Base-by-base conservation (phyloP, 2,888 invertebrate genomes). In the Epinotia nisella region DNA sequence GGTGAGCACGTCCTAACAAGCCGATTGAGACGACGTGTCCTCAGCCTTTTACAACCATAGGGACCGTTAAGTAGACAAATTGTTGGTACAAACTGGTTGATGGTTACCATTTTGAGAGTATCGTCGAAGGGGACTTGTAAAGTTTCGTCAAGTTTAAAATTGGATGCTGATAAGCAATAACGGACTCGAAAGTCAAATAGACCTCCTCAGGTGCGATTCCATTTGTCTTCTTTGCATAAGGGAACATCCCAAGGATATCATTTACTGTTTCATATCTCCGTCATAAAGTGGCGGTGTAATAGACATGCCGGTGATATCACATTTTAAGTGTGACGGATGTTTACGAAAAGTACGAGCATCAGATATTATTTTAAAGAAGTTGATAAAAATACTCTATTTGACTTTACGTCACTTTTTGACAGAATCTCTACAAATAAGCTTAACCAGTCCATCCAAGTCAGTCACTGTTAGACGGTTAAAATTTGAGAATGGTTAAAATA, bases 1-100 rank as follows among this genome's bases (percentile, higher is more conserved):
- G 29, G 45, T 56, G 56, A 66, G 56, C 71, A 71, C 71, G 71
- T 71, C 64, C 35, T 59, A 66, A 66, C 59, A 59, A 71, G 65
- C 58, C 51, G 21, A 53, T 56, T 53, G 71, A 51, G 24, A 59
- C 35, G 59, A 53, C 71, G 58, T 66, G 53, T 61, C 51, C 39
- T 49, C n/a, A 49, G 49, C n/a, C 59, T 65, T 56, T 19, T 70
- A 45, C 24, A n/a, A 56, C 17, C 17, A 35, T 55, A 56, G 10
- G 24, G 41, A 45, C 15, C 60, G 41, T 41, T n/a, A 19, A 19
- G 15, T 61, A 61, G 60, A 21, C 60, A 61, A 21, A 61, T 61
- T 13, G 45, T 21, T 3, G 13, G 7, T n/a, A 49, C 49, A 49
- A n/a, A 49, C 7, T n/a, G 35, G 24, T 9, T 45, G 11, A 45